Conservation (phyloP, 2,113 vertebrate species). For the Pandion haliaetus region DNA sequence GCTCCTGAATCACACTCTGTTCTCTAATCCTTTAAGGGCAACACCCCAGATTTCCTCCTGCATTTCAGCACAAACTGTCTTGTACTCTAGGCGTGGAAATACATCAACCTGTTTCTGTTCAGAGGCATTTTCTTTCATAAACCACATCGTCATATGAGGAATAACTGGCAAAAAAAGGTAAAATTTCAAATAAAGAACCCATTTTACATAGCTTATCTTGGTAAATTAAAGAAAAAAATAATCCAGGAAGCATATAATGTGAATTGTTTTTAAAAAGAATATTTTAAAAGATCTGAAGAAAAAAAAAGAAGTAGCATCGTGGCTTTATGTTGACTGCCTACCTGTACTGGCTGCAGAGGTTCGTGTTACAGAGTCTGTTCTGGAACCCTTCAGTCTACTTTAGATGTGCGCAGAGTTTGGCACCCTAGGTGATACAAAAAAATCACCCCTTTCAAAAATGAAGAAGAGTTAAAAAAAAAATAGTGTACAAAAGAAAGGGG, state of each 20-base stretch:
- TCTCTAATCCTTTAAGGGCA: neutral
- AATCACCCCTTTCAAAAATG: neutral
- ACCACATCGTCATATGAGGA: neutral
- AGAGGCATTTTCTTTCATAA: neutral
- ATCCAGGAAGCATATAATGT: neutral
- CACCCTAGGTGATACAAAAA: neutral
- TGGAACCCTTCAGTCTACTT: neutral
- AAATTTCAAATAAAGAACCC: neutral
- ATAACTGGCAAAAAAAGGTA: neutral
- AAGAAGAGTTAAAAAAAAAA: neutral
- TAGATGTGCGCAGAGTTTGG: neutral
- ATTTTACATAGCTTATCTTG: neutral
- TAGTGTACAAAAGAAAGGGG: neutral
- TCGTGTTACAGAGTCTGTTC: neutral
- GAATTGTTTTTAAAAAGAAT: neutral
- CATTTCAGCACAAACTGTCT: neutral
- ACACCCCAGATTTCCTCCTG: neutral
- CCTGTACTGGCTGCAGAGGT: neutral
- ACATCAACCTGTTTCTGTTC: neutral
- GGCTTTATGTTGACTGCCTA: neutral
- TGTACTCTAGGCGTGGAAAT: neutral
- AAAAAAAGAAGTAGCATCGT: neutral
- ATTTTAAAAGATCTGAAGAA: neutral
- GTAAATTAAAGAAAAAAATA: neutral
- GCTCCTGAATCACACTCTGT: neutral